A percentile compares a stretch with the other conserved stretches of the same genome.
These are phyloP conservation scores for Ceratina australensis DNA, from an alignment of 1,140 invertebrate genomes.

Conservation along the genomic window DNA sequence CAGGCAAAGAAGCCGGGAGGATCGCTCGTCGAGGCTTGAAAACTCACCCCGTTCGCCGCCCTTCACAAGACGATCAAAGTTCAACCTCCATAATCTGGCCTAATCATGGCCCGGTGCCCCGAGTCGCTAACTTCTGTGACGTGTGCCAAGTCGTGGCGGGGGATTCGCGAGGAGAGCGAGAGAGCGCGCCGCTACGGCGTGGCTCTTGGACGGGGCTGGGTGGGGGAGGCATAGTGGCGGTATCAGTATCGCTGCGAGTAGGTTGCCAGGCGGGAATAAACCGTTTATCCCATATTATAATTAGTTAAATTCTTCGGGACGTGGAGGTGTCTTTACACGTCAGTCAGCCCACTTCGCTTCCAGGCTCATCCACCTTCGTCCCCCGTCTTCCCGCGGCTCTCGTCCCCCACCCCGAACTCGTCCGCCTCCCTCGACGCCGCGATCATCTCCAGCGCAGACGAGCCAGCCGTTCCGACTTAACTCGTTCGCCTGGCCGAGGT, in stretches of 20 bases:
- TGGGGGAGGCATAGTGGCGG: constrained; percentile 52
- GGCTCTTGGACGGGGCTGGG: constrained; percentile 32
- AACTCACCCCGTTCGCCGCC: constrained; percentile 36
- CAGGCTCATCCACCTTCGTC: constrained; percentile 74
- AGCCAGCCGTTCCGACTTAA: constrained; percentile 75
- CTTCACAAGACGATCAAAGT: constrained; percentile 65
- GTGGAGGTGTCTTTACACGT: constrained; percentile 80
- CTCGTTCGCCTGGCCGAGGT: constrained; percentile 72
- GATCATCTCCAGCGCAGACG: constrained; percentile 67
- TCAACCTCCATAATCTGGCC: constrained; percentile 66
- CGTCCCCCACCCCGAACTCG: neutral
- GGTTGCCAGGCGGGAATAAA: constrained; percentile 77
- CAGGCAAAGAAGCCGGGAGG: constrained; percentile 3
- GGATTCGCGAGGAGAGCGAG: constrained; percentile 47
- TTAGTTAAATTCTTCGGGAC: constrained; percentile 80
- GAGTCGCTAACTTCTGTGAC: constrained; percentile 73
- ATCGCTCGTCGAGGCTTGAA: constrained; percentile 37
- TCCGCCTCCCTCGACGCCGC: constrained; percentile 31
- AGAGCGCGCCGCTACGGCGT: neutral
- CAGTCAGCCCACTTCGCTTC: constrained; percentile 78
- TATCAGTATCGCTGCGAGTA: constrained; percentile 76
- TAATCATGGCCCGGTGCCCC: constrained; percentile 67
- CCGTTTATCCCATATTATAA: constrained; percentile 80
- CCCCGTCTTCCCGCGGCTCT: constrained; percentile 43
- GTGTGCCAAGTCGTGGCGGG: constrained; percentile 68